Percentiles rank a stretch among this genome's conserved stretches.
These are phyloP conservation scores for Artibeus jamaicensis DNA, from an alignment of 2,797 vertebrate genomes.

Conservation along the genomic window DNA sequence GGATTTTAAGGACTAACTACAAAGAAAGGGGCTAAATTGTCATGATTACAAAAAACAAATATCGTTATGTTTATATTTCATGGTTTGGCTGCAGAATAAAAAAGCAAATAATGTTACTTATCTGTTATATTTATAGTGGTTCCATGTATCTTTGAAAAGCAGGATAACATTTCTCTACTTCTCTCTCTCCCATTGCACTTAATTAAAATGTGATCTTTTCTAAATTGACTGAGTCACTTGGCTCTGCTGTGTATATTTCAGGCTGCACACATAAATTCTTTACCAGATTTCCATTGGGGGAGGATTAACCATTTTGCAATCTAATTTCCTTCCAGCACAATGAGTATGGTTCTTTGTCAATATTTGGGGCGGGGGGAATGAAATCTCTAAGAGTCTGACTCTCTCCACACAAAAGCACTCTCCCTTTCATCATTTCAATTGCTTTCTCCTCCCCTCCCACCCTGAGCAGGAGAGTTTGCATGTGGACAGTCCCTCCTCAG, in stretches of 20 bases:
- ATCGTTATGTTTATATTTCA: background rate
- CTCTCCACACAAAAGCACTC: constrained; percentile 67
- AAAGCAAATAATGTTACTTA: background rate
- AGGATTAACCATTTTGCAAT: constrained; percentile 56
- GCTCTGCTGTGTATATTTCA: constrained; percentile 41
- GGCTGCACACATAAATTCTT: constrained; percentile 25
- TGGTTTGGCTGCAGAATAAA: background rate
- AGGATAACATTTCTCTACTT: background rate
- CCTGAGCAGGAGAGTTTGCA: constrained; percentile 56
- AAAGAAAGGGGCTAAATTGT: background rate
- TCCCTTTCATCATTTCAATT: constrained; percentile 69
- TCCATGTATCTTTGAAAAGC: constrained; percentile 2
- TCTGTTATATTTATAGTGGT: background rate
- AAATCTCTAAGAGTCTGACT: constrained; percentile 59
- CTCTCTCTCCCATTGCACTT: constrained; percentile 15
- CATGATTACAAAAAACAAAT: constrained; percentile 21
- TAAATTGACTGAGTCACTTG: constrained; percentile 57
- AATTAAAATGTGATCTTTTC: constrained; percentile 72
- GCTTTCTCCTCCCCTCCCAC: background rate
- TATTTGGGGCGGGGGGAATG: constrained; percentile 27
- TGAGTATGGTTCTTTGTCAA: constrained; percentile 61
- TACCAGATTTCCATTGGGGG: background rate
- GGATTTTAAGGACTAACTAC: background rate
- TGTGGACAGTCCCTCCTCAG: constrained; percentile 66
- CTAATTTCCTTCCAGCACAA: constrained; percentile 68